These are phyloP conservation scores for Boleophthalmus pectinirostris DNA, from an alignment of 2,113 vertebrate genomes.

Conservation along the genomic window DNA sequence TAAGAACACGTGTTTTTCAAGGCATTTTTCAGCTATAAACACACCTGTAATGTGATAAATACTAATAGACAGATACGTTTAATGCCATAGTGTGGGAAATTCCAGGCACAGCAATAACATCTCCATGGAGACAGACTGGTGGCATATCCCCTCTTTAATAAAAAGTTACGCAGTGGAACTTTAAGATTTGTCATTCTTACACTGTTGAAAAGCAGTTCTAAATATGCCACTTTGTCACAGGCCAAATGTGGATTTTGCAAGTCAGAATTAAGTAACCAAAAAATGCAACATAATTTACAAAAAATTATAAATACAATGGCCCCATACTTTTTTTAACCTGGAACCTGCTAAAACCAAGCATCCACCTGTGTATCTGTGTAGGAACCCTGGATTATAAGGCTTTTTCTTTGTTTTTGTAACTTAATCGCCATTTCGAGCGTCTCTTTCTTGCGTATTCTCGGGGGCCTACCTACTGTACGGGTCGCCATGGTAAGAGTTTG, in stretches of 20 bases:
- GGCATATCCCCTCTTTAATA: too few relatives aligned
- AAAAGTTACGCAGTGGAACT: neutral
- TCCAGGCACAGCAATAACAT: neutral
- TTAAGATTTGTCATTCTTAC: neutral
- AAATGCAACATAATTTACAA: neutral
- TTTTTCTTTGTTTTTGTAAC: neutral
- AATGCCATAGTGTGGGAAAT: neutral
- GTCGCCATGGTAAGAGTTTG: conserved; percentile 61
- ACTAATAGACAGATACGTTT: neutral
- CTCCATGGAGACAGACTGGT: neutral
- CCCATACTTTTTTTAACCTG: neutral
- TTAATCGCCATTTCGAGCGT: neutral
- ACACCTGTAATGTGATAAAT: too few relatives aligned
- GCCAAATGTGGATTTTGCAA: neutral
- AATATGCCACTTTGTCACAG: neutral
- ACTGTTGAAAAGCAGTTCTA: neutral
- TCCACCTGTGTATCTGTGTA: neutral
- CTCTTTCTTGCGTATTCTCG: neutral
- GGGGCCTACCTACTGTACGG: conserved; percentile 76
- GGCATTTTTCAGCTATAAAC: too few relatives aligned
- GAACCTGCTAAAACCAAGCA: neutral
- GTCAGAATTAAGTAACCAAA: neutral
- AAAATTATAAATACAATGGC: neutral
- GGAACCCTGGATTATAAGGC: conserved; percentile 11
- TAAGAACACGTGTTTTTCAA: too few relatives aligned